Conservation (phyloP, 1,140 invertebrate genomes). For the Lordiphosa stackelbergi region DNA sequence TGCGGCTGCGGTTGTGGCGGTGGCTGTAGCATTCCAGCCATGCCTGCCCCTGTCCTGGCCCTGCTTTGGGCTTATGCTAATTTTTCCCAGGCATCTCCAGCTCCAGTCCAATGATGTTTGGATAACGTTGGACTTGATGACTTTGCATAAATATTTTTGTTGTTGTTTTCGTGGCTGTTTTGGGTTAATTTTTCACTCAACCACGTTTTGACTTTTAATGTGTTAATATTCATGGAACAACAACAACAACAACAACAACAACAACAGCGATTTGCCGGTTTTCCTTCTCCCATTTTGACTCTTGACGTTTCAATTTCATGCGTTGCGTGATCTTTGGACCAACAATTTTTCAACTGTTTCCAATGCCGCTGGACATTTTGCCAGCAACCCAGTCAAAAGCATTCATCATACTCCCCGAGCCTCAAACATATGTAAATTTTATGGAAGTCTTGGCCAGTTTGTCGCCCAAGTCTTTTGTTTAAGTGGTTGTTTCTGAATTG, state of each 20-base stretch:
- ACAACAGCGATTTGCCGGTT: slow-evolving; percentile 10
- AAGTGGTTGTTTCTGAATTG: slow-evolving; percentile 20
- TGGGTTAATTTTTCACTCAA: slow-evolving; percentile 70
- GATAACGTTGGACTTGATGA: slow-evolving; percentile 71
- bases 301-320: slow-evolving; percentile 63
- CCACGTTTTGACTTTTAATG: slow-evolving; percentile 62
- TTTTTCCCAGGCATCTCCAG: slow-evolving; percentile 54
- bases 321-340: slow-evolving; percentile 36
- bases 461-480: slow-evolving; percentile 42
- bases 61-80: slow-evolving; percentile 61
- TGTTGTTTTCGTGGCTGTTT: slow-evolving; percentile 28
- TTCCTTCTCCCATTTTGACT: slow-evolving; percentile 29
- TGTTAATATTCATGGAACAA: slow-evolving; percentile 63
- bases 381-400: slow-evolving; percentile 21
- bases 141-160: slow-evolving; percentile 55
- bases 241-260: slow-evolving; percentile 24
- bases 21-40: slow-evolving; percentile 47
- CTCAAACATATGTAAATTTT: not conserved
- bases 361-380: slow-evolving; percentile 22
- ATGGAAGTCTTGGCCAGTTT: slow-evolving; percentile 23
- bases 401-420: slow-evolving; percentile 34
- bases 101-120: slow-evolving; percentile 58
- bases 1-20: slow-evolving; percentile 41
- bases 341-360: slow-evolving; percentile 42
- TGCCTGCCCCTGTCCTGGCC: slow-evolving; percentile 24